phyloP scores from a whole-genome alignment of 2,888 invertebrate species.

The Bhutanitis thaidina region DNA sequence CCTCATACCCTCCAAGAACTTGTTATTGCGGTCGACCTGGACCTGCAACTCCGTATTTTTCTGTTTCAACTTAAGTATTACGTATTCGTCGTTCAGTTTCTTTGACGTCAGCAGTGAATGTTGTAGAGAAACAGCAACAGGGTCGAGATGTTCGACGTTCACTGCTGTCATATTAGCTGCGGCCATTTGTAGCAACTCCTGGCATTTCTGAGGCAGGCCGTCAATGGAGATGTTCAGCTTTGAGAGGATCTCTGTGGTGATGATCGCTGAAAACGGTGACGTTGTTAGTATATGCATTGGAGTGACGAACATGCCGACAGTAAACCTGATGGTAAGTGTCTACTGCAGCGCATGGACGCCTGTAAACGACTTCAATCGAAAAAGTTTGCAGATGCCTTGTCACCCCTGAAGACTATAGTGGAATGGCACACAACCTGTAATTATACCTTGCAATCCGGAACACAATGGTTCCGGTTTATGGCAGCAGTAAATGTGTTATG shows the following conservation, averaged over 20 bases:
- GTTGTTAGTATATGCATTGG: background rate
- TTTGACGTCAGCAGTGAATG: constrained; percentile 42
- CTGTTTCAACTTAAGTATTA: constrained; percentile 57
- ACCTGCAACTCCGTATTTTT: constrained; percentile 51
- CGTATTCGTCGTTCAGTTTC: constrained; percentile 56
- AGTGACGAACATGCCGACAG: too few species aligned
- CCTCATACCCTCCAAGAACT: constrained; percentile 45
- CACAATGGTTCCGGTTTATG: too few species aligned
- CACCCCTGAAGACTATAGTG: too few species aligned
- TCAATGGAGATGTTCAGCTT: constrained; percentile 55
- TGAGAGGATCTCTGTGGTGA: constrained; percentile 47
- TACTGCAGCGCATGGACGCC: too few species aligned
- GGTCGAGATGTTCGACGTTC: constrained; percentile 46
- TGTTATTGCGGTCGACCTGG: constrained; percentile 58
- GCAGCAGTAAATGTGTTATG: too few species aligned
- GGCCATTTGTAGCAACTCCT: constrained; percentile 43
- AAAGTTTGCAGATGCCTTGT: too few species aligned
- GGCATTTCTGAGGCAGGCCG: constrained; percentile 54
- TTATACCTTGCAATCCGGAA: too few species aligned
- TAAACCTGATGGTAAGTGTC: too few species aligned
- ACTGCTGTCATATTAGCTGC: constrained; percentile 37
- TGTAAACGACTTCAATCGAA: too few species aligned
- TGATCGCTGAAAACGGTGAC: constrained; percentile 39
- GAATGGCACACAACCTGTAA: too few species aligned
- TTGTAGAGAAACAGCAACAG: constrained; percentile 46